Conservation (phyloP, 2,888 invertebrate genomes). For the Mimumesa dahlbomi region DNA sequence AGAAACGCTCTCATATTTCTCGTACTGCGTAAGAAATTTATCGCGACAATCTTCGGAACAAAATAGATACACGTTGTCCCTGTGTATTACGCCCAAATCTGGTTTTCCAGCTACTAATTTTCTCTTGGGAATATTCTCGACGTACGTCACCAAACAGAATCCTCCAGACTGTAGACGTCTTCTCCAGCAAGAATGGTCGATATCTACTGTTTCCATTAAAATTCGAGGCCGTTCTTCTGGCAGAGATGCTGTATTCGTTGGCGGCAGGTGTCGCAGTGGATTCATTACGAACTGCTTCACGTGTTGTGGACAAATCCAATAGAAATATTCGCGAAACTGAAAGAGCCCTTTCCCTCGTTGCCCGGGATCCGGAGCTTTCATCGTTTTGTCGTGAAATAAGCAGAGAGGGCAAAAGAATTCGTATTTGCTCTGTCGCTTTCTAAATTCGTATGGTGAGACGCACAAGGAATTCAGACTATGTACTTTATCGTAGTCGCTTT, state of each 20-base stretch:
- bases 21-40: constrained; percentile 82
- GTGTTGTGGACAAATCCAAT: constrained; percentile 84
- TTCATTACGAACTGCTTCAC: constrained; percentile 79
- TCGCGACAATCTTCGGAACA: constrained; percentile 81
- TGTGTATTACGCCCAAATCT: constrained; percentile 81
- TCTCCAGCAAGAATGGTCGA: constrained; percentile 78
- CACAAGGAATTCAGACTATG: constrained; percentile 82
- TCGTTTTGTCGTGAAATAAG: constrained; percentile 75
- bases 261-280: constrained; percentile 80
- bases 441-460: constrained; percentile 82
- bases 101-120: constrained; percentile 80
- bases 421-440: constrained; percentile 81
- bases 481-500: constrained; percentile 80
- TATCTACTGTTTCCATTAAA: constrained; percentile 70
- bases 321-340: constrained; percentile 82
- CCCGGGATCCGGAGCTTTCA: too few species aligned
- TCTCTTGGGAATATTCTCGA: constrained; percentile 81
- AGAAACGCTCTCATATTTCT: constrained; percentile 80
- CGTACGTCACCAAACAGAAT: constrained; percentile 84
- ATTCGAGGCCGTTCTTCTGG: constrained; percentile 81
- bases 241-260: constrained; percentile 72
- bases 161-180: constrained; percentile 82
- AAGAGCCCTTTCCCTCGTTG: too few species aligned
- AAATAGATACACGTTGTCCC: constrained; percentile 82
- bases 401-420: constrained; percentile 84